Evolutionary conservation across 2,797 vertebrate genomes (phyloP), one percentile per base, ranked within the genome.

Genomic region (Phoebastria nigripes): DNA sequence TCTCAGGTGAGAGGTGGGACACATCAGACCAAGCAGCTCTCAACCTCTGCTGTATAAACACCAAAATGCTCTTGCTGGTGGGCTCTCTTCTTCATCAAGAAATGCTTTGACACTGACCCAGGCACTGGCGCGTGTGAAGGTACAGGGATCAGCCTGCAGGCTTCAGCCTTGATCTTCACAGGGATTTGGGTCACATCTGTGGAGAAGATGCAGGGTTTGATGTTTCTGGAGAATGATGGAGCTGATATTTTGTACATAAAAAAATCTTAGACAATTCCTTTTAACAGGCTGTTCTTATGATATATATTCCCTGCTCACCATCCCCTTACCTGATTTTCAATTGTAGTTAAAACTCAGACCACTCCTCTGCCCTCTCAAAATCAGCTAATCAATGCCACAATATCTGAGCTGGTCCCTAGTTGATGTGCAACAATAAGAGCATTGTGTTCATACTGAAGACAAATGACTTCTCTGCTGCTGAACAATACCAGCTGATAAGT

Each of bases 361-460:
- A 81, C 55, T 58, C 52, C 51, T 33, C 47, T 66, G 74, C 62
- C 91, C 72, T 82, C 62, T 52, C 69, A 19, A 44, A 82, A 39
- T 58, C 80, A 28, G 20, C 29, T 55, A 61, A 94, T 95, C 63
- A 55, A 59, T 80, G 63, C 46, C 26, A 10, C 24, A 25, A 9
- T 35, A 31, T 76, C 52, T 12, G 39, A 85, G 67, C 77, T 29
- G 31, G n/a, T 73, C 47, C 73, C 59, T 10, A 11, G 70, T 12
- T 73, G 62, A 44, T 55, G 82, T 49, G 63, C 67, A 39, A 54
- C 74, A 82, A 56, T n/a, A 54, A 67, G n/a, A 44, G 65, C 56
- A 22, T 89, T 83, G 87, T 88, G 78, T 58, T 94, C 41, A 11
- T 25, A 15, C 13, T 71, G 67, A 73, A 79, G 70, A 85, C 56